A percentile compares a stretch with the other conserved stretches of the same genome.
Conservation (phyloP, 2,888 invertebrate species). For the Tiliacea aurago region DNA sequence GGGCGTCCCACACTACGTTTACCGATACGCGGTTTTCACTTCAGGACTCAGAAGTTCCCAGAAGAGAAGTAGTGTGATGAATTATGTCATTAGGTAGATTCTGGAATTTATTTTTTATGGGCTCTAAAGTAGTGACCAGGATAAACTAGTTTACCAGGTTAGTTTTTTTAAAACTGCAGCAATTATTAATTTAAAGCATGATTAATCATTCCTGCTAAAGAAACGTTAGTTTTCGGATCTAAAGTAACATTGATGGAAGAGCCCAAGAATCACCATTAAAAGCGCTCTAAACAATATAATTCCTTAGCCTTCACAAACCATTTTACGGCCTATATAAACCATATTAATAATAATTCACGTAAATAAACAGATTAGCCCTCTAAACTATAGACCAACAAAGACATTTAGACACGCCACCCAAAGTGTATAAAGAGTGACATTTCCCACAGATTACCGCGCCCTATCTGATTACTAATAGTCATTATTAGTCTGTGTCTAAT, state of each 20-base stretch:
- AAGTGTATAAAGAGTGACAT: constrained; percentile 49
- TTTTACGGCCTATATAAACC: background rate
- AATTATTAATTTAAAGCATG: background rate
- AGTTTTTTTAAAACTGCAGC: background rate
- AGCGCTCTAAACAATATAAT: background rate
- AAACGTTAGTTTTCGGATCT: background rate
- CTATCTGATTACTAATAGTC: constrained; percentile 39
- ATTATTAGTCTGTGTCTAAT: constrained; percentile 48
- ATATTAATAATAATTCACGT: background rate
- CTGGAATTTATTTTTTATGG: background rate
- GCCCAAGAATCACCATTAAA: background rate
- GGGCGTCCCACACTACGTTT: no score
- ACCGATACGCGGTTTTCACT: no score
- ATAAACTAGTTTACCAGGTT: background rate
- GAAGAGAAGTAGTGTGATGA: no score
- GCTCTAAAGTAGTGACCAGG: background rate
- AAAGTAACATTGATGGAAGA: background rate
- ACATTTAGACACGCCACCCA: constrained; percentile 40
- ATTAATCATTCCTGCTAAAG: background rate
- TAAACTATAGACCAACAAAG: constrained; percentile 22
- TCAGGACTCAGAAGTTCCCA: background rate
- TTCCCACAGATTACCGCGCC: constrained; percentile 52
- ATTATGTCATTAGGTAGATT: background rate
- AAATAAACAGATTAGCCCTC: background rate
- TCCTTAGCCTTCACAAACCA: background rate